Evolutionary conservation across 2,113 vertebrate species (phyloP), one percentile per base, ranked within the genome.

Genomic region (Podiceps cristatus): DNA sequence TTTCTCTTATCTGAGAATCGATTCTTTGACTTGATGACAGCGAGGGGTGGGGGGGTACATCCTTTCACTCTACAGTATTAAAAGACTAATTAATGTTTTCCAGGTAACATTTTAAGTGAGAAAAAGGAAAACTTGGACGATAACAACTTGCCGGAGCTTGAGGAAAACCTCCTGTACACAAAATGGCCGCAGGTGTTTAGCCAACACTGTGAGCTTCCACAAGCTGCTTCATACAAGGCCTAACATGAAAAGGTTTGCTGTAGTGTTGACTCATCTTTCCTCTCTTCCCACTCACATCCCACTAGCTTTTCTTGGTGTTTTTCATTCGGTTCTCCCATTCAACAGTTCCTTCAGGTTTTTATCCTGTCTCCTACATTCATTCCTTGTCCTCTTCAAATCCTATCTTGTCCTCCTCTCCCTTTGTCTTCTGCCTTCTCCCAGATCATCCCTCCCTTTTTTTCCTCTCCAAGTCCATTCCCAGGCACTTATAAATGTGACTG

Each of bases 251-350:
- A 84, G 35, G 13, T 52, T 92, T 89, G 84, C 60, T 0, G 3
- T 86, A 90, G 55, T 84, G 92, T 95, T 92, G 88, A 95, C 75
- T 93, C 88, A 95, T 91, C 42, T 44, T 53, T 60, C 42, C 27
- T 91, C 37, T 77, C 86, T 86, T 88, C 92, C 88, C 47, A 95
- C 90, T 81, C 68, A 52, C 86, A 91, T 74, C 78, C 74, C 85
- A 68, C 74, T 10, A 24, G 23, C 5, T 93, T 90, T 91, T 55
- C n/a, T 7, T 52, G 60, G 23, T 37, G 53, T 16, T 87, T 91
- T 87, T 73, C 10, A 37, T 80, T 68, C 77, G 14, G 10, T n/a
- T 92, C 40, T 76, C 66, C 71, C 71, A 68, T 77, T 81, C 73
- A 72, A 40, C 24, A 75, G 58, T 67, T 84, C 50, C 52, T 89